phyloP scores from a whole-genome alignment of 2,797 vertebrate species.

The Agapornis canus region DNA sequence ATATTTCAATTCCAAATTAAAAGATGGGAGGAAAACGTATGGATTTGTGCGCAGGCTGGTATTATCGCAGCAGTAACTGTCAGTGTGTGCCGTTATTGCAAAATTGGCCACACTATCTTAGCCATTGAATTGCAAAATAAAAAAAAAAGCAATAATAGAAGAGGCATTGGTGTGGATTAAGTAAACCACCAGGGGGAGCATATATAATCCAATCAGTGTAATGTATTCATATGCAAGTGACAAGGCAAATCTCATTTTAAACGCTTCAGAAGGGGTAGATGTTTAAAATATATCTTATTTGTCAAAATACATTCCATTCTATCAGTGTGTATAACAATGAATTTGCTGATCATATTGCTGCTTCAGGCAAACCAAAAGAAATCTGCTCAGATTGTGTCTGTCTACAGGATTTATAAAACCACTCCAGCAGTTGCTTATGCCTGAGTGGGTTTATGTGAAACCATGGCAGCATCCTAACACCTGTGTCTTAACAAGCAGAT shows the following conservation, averaged over 20 bases:
- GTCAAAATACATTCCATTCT: neutral
- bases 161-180: neutral
- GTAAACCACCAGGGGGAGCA: constrained; percentile 49
- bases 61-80: neutral
- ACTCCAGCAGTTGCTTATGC: neutral
- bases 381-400: neutral
- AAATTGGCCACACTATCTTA: neutral
- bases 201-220: constrained; percentile 24
- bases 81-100: neutral
- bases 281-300: neutral
- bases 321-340: neutral
- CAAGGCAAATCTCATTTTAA: constrained; percentile 18
- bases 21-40: neutral
- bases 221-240: neutral
- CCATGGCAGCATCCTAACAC: neutral
- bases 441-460: neutral
- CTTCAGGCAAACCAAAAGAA: neutral
- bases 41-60: neutral
- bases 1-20: neutral
- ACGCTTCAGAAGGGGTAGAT: neutral
- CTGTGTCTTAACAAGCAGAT: neutral
- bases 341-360: neutral
- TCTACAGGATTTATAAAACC: neutral
- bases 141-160: neutral
- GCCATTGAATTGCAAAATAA: neutral